Base-by-base conservation (phyloP, 2,113 vertebrate species). In the Elaphurus davidianus region DNA sequence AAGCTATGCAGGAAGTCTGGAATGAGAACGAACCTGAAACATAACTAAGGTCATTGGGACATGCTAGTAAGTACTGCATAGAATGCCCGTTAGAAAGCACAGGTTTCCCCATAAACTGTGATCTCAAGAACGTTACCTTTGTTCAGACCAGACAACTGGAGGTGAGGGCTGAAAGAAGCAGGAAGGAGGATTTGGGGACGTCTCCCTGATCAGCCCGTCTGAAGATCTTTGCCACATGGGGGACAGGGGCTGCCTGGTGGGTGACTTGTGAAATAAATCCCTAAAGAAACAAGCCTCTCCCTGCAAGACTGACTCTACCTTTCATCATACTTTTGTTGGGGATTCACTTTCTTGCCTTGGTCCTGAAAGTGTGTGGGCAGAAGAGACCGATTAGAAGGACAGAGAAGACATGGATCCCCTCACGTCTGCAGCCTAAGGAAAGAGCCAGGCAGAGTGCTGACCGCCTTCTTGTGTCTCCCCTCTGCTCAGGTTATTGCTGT, bases 401-500 rank as follows among this genome's bases (percentile, higher is more conserved):
- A 33, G 36, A 52, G 17, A 33, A 74, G 71, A n/a, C n/a, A 36
- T 3, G 36, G 43, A 30, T 13, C 54, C 11, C 27, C 71, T 6
- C 14, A 4, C 28, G 3, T 43, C 79, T 13, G 3, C 40, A 71
- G 30, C 54, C 10, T 25, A 23, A 47, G 60, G 40, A 87, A 59
- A 57, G 17, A 45, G 43, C 28, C 81, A 54, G 47, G 52, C 17
- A 47, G 76, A 36, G 83, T 30, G 17, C 28, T 91, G 33, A 90
- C 47, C 55, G 14, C n/a, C 90, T 52, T 54, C 76, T 94, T 85
- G 4, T 17, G 47, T 79, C 52, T 92, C 94, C 17, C 95, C 86
- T 85, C 43, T 96, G 28, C 50, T 7, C 98, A 99, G 99, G 98
- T 99, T 99, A 93, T 98, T 99, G 6, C 99, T 99, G 83, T 99